These are phyloP conservation scores for Eriocheir sinensis DNA, from an alignment of 1,140 invertebrate species.

Conservation along the genomic window DNA sequence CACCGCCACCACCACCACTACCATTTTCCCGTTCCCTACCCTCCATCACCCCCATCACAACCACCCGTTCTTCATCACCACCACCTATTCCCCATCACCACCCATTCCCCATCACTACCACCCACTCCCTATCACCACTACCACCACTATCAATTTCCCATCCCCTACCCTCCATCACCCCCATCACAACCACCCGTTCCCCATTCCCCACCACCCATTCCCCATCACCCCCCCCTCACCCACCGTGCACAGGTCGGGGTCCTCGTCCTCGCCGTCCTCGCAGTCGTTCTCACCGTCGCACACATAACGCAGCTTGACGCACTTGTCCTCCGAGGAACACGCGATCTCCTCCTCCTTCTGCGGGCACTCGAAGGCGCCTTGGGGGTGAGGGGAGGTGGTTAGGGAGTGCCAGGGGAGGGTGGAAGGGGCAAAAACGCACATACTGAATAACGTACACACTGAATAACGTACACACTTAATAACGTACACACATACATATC, in stretches of 20 bases:
- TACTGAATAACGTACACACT: not conserved
- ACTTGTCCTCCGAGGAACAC: constrained; percentile 59
- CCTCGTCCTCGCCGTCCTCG: constrained; percentile 53
- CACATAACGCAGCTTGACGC: constrained; percentile 51
- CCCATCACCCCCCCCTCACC: not conserved
- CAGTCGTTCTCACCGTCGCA: constrained; percentile 60
- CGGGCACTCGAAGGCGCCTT: constrained; percentile 30
- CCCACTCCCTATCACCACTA: not conserved
- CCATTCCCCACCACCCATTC: not conserved
- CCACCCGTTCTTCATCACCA: no score
- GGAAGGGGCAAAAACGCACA: no score
- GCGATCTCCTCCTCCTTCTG: constrained; percentile 40
- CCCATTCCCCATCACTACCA: not conserved
- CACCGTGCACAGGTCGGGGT: constrained; percentile 52
- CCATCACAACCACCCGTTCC: not conserved
- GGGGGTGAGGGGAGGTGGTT: not conserved
- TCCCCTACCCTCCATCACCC: not conserved
- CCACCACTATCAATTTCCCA: not conserved
- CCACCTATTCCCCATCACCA: no score
- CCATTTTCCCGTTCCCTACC: not conserved
- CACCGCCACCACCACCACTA: no score
- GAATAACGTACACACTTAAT: no score
- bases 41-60: not conserved
- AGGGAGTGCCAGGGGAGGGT: no score
- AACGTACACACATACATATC: not conserved